Base-by-base conservation (phyloP, 2,113 vertebrate species). In the Romanogobio albipinnatus region DNA sequence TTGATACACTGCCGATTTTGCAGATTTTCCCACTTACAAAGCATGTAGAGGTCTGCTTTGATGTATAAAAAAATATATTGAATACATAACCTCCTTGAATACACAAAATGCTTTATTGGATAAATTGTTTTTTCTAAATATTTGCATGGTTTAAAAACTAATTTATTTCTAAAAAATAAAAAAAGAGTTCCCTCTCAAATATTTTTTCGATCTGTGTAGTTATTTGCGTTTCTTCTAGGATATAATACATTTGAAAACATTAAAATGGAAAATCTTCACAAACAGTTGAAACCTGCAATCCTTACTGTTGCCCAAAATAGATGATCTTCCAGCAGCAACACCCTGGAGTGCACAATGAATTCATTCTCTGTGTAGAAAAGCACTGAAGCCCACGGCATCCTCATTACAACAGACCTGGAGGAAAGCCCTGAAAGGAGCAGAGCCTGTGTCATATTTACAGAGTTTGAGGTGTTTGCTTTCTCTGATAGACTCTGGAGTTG, bases 261-360 rank as follows among this genome's bases (percentile, higher is more conserved):
- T 77, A n/a, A 39, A 59, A n/a, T 8, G 5, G 10, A 77, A 59
- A 77, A 71, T 71, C 17, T 71, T 39, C 17, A 43, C 36, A 71
- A 19, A 47, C 9, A 14, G n/a, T 11, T 49, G 22, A 74, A 47
- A 74, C 22, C 11, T 3, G 43, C 13, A 45, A 15, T 61, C 11
- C 11, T 56, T 19, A n/a, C 15, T 39, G 58, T 82, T 29, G 71
- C n/a, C 89, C 82, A 89, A 91, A 85, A 81, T 74, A 99, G 97
- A 96, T 99, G 95, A 98, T 98, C 88, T 97, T 96, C 91, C 97
- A 98, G 91, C 98, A 98, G 91, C 95, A 95, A 64, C 97, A 98
- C 87, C 97, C 96, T 2, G 96, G 97, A 29, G 94, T 98, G 90
- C 95, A 96, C 88, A 96, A 97, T 3, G 96, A 98, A 74, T 98